These are phyloP conservation scores for Chloebia gouldiae DNA, from an alignment of 2,113 vertebrate species.

Conservation along the genomic window DNA sequence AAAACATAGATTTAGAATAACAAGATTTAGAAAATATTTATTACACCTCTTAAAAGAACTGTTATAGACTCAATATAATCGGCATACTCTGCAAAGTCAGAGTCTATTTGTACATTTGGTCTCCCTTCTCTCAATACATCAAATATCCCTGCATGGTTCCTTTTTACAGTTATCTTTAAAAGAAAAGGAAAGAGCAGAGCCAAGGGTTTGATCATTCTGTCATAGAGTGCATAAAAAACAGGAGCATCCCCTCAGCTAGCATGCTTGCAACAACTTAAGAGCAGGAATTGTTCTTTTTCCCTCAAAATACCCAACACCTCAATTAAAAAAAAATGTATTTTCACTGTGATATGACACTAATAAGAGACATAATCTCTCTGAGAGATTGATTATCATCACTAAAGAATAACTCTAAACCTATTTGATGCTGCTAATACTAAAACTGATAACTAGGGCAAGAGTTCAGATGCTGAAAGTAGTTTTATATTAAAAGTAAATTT, in stretches of 20 bases:
- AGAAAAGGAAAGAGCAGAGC: not conserved
- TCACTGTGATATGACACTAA: not conserved
- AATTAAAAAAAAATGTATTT: not conserved
- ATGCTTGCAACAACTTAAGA: fast-evolving
- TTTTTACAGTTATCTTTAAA: not conserved
- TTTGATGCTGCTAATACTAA: not conserved
- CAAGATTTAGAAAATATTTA: not conserved
- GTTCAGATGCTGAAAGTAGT: not conserved
- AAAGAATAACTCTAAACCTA: not conserved
- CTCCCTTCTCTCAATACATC: not conserved
- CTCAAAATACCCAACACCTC: not conserved
- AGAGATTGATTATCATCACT: not conserved
- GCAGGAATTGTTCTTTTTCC: not conserved
- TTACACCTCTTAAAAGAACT: not conserved
- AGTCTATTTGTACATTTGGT: not conserved
- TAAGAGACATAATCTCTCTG: not conserved
- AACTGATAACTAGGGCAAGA: not conserved
- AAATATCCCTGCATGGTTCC: not conserved
- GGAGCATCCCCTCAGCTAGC: not conserved
- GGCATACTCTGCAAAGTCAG: not conserved
- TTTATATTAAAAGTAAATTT: not conserved
- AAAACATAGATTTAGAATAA: not conserved
- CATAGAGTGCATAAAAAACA: fast-evolving
- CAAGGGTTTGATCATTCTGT: not conserved
- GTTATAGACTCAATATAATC: not conserved